Evolutionary conservation across 2,888 invertebrate genomes (phyloP).

Genomic region (Dioctria rufipes): DNA sequence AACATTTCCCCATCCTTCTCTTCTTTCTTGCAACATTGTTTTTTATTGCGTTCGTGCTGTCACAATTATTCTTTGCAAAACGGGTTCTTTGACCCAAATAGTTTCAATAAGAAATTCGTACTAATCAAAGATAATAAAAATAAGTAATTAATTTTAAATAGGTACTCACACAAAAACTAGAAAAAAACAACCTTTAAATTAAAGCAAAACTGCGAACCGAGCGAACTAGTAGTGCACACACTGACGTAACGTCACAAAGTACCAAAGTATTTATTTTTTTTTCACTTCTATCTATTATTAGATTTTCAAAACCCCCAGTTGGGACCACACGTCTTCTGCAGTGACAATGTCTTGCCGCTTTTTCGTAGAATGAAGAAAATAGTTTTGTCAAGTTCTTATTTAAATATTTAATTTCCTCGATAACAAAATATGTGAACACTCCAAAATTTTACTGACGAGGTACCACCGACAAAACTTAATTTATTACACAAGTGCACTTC

Average conservation of each 20-base stretch:
- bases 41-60: slow-evolving; percentile 31
- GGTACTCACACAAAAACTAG: slow-evolving; percentile 28
- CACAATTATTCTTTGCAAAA: slow-evolving; percentile 11
- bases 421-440: slow-evolving; percentile 1
- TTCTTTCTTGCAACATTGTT: slow-evolving; percentile 19
- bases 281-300: slow-evolving; percentile 34
- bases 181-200: slow-evolving; percentile 13
- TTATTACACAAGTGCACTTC: too few species aligned
- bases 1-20: slow-evolving; percentile 3
- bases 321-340: neutral
- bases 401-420: too few species aligned
- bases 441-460: neutral
- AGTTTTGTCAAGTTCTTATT: too few species aligned
- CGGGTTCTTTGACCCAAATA: slow-evolving; percentile 51
- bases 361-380: too few species aligned
- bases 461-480: too few species aligned
- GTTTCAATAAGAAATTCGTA: neutral
- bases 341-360: too few species aligned
- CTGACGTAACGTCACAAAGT: slow-evolving; percentile 10
- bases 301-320: neutral
- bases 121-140: slow-evolving; percentile 1
- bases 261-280: neutral
- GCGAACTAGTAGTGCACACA: neutral
- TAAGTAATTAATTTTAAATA: neutral
- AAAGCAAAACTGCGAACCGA: neutral